These are phyloP conservation scores for Caloenas nicobarica DNA, from an alignment of 2,113 vertebrate genomes.

Conservation along the genomic window DNA sequence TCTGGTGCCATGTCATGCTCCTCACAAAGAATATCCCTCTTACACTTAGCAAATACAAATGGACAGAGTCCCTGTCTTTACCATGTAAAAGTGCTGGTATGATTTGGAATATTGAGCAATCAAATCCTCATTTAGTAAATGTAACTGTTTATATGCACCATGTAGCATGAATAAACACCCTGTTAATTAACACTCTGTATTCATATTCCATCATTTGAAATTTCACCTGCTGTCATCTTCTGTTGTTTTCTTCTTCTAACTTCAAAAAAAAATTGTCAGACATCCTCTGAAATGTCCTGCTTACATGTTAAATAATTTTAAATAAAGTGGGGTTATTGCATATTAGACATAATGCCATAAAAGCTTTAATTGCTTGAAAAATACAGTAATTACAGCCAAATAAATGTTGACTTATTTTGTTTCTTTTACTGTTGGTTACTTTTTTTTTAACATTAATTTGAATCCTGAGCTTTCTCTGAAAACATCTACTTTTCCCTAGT, in stretches of 20 bases:
- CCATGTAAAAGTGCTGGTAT: not conserved
- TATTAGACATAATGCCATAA: not conserved
- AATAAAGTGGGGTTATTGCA: not conserved
- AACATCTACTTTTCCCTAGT: not conserved
- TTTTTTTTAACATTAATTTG: not conserved
- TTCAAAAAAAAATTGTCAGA: not conserved
- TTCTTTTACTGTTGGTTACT: not conserved
- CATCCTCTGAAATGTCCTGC: not conserved
- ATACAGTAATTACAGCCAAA: not conserved
- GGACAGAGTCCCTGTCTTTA: not conserved
- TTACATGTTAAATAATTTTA: not conserved
- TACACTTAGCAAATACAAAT: not conserved
- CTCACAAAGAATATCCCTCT: not conserved
- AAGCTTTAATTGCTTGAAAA: not conserved
- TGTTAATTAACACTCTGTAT: slow-evolving; percentile 1
- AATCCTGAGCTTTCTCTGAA: not conserved
- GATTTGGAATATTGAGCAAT: not conserved
- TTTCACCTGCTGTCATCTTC: not conserved
- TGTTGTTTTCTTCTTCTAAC: not conserved
- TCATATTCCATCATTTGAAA: not conserved
- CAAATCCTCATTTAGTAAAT: slow-evolving; percentile 1
- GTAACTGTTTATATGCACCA: not conserved
- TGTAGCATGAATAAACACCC: not conserved
- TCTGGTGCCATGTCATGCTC: not conserved
- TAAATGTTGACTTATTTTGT: not conserved